Percentiles rank a stretch among this genome's conserved stretches.
These are phyloP conservation scores for Brachirus orientalis DNA, from an alignment of 2,113 vertebrate genomes.

Conservation along the genomic window DNA sequence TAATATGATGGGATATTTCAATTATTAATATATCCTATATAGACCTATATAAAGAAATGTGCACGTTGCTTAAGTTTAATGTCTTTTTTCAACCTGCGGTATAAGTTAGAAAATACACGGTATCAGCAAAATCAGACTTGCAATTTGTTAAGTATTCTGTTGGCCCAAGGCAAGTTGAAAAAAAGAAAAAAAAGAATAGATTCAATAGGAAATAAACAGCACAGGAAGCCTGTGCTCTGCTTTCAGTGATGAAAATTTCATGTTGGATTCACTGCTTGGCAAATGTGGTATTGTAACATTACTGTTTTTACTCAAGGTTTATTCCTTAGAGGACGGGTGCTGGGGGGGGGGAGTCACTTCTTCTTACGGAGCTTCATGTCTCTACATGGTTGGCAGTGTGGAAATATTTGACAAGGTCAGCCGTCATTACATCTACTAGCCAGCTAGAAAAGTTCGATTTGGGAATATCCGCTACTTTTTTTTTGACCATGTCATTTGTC, in stretches of 20 bases:
- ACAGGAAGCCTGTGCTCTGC: neutral
- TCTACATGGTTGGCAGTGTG: too few relatives aligned
- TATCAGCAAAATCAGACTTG: neutral
- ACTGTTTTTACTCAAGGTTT: neutral
- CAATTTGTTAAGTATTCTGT: conserved; percentile 26
- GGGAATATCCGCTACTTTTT: too few relatives aligned
- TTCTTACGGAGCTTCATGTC: neutral
- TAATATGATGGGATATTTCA: too few relatives aligned
- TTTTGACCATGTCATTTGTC: too few relatives aligned
- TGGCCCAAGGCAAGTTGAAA: conserved; percentile 32
- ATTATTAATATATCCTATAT: too few relatives aligned
- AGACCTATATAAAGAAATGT: too few relatives aligned
- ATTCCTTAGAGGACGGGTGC: conserved; percentile 1
- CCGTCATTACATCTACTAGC: neutral
- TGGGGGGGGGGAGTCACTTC: neutral
- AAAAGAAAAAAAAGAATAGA: conserved; percentile 11
- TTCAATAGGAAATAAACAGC: neutral
- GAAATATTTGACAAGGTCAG: neutral
- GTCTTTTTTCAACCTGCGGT: too few relatives aligned
- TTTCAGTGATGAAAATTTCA: conserved; percentile 9
- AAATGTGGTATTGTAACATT: neutral
- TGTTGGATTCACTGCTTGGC: conserved; percentile 1
- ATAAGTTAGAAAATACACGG: too few relatives aligned
- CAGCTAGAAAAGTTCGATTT: too few relatives aligned
- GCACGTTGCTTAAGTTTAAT: too few relatives aligned